A percentile compares a stretch with the other conserved stretches of the same genome.
Evolutionary conservation across 2,113 vertebrate genomes (phyloP).

Genomic region (Uropsilus gracilis): DNA sequence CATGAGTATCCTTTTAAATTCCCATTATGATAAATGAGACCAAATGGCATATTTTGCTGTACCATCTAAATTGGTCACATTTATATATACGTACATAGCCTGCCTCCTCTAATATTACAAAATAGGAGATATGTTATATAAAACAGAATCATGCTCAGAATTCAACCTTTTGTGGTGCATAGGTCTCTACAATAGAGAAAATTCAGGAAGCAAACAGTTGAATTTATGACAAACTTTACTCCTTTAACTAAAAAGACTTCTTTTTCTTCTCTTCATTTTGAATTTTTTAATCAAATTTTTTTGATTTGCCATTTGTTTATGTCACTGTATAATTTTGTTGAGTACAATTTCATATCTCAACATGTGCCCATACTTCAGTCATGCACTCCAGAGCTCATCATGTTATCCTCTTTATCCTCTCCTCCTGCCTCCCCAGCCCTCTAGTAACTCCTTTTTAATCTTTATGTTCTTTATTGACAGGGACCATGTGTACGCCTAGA

Average conservation of each 20-base stretch:
- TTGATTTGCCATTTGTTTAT: neutral
- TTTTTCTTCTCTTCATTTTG: neutral
- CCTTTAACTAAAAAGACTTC: neutral
- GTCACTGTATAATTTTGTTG: too few species aligned
- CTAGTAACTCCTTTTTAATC: neutral
- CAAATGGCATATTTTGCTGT: neutral
- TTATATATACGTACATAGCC: constrained; percentile 37
- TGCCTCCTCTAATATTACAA: constrained; percentile 23
- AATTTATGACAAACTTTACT: neutral
- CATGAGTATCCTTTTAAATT: constrained; percentile 63
- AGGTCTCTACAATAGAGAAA: neutral
- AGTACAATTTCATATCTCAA: too few species aligned
- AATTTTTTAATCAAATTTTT: neutral
- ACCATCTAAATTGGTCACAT: constrained; percentile 39
- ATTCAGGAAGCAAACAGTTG: neutral
- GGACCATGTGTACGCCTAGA: neutral
- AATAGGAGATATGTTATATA: constrained; percentile 39
- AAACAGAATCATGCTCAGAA: neutral
- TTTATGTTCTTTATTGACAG: neutral
- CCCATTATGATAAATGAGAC: constrained; percentile 60
- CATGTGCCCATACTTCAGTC: too few species aligned
- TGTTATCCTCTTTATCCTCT: too few species aligned
- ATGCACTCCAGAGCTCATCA: too few species aligned
- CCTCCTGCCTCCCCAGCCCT: too few species aligned
- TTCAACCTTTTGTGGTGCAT: neutral